Evolutionary conservation across 2,888 invertebrate species (phyloP).

Genomic region (Clunio marinus): DNA sequence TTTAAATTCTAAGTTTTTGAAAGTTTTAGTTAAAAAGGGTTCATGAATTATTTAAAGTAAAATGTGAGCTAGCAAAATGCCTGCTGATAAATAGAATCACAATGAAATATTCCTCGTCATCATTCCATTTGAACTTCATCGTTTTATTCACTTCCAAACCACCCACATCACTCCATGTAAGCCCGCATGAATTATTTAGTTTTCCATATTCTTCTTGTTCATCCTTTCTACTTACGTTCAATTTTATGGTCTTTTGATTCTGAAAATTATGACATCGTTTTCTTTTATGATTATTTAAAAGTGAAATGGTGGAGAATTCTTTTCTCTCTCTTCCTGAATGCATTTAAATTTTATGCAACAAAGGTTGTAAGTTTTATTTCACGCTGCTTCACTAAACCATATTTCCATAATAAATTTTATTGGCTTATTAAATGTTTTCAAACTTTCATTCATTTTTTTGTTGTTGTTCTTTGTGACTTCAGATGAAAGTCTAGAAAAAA

Average conservation of each 20-base stretch:
- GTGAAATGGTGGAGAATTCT: too few species aligned
- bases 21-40: too few species aligned
- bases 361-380: neutral
- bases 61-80: too few species aligned
- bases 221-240: neutral
- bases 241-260: neutral
- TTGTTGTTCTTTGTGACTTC: neutral
- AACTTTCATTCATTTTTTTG: too few species aligned
- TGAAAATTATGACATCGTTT: constrained; percentile 1
- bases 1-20: too few species aligned
- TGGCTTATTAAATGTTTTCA: too few species aligned
- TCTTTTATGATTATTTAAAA: too few species aligned
- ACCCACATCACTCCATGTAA: neutral
- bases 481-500: neutral
- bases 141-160: neutral
- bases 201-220: constrained; percentile 4
- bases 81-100: too few species aligned
- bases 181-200: constrained; percentile 7
- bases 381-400: neutral
- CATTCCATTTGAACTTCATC: constrained; percentile 2
- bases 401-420: neutral
- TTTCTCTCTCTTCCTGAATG: too few species aligned
- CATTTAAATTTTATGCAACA: too few species aligned
- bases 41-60: too few species aligned
- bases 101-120: constrained; percentile 5